Percentiles rank a stretch among this genome's conserved stretches.
Conservation (phyloP, 2,797 vertebrate genomes). For the Ispidina picta region DNA sequence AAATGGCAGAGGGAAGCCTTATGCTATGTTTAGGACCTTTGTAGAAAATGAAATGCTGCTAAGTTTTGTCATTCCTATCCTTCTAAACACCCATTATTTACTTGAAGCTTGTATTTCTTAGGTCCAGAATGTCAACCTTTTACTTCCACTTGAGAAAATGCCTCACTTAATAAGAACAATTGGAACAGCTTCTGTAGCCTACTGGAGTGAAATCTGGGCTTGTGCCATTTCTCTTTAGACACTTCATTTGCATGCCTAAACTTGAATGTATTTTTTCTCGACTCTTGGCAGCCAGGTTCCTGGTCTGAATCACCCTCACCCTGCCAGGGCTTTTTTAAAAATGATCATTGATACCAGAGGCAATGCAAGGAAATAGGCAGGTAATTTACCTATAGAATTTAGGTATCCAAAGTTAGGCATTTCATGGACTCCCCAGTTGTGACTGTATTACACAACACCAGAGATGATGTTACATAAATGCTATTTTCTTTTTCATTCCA, state of each 20-base stretch:
- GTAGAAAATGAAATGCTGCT: conserved; percentile 20
- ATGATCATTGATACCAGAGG: neutral
- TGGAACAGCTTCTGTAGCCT: neutral
- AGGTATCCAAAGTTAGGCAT: neutral
- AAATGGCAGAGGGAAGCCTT: neutral
- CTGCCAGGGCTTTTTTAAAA: neutral
- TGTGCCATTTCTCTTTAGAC: neutral
- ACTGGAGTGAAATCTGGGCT: neutral
- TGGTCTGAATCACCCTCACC: neutral
- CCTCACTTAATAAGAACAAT: neutral
- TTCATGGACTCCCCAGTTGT: neutral
- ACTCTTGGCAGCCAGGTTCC: neutral
- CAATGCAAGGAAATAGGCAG: neutral
- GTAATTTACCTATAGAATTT: neutral
- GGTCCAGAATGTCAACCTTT: conserved; percentile 24
- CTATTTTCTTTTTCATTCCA: conserved; percentile 12
- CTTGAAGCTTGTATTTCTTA: conserved; percentile 6
- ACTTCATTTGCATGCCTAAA: neutral
- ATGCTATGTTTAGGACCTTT: conserved; percentile 20
- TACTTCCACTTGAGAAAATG: conserved; percentile 9
- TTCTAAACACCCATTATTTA: conserved; percentile 39
- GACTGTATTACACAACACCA: conserved; percentile 30
- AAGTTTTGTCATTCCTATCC: conserved; percentile 38
- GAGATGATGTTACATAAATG: conserved; percentile 30
- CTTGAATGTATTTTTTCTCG: neutral